Evolutionary conservation across 1,140 invertebrate species (phyloP).

Genomic region (Ephestia elutella): DNA sequence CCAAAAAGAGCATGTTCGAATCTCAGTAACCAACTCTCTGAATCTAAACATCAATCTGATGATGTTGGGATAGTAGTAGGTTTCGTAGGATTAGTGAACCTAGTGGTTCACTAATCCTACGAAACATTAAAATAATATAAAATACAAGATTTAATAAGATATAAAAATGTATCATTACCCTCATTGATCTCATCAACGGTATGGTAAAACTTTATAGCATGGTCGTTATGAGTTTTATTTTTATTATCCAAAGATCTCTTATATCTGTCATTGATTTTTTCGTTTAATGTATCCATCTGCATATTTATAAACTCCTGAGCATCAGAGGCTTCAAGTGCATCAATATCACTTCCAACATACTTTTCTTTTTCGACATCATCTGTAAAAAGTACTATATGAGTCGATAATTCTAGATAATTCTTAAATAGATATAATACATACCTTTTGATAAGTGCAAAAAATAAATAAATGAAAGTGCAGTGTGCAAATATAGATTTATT

Average conservation of each 20-base stretch:
- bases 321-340: neutral
- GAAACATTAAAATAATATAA: too few relatives aligned
- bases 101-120: too few relatives aligned
- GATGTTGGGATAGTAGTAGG: too few relatives aligned
- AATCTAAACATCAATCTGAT: too few relatives aligned
- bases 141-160: too few relatives aligned
- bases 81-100: too few relatives aligned
- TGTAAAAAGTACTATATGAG: neutral
- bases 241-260: constrained; percentile 26
- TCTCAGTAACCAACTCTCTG: too few relatives aligned
- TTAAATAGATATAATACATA: neutral
- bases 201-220: constrained; percentile 40
- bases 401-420: neutral
- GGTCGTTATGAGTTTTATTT: constrained; percentile 19
- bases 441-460: neutral
- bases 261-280: neutral
- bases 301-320: neutral
- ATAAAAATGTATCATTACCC: constrained; percentile 30
- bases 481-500: constrained; percentile 4
- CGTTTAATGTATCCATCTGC: neutral
- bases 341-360: constrained; percentile 26
- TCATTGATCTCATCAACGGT: constrained; percentile 55
- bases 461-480: constrained; percentile 24
- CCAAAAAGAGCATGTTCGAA: too few relatives aligned
- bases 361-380: constrained; percentile 12